Percentiles rank a stretch among this genome's conserved stretches.
Conservation (phyloP, 2,113 vertebrate species). For the Halichoerus grypus region DNA sequence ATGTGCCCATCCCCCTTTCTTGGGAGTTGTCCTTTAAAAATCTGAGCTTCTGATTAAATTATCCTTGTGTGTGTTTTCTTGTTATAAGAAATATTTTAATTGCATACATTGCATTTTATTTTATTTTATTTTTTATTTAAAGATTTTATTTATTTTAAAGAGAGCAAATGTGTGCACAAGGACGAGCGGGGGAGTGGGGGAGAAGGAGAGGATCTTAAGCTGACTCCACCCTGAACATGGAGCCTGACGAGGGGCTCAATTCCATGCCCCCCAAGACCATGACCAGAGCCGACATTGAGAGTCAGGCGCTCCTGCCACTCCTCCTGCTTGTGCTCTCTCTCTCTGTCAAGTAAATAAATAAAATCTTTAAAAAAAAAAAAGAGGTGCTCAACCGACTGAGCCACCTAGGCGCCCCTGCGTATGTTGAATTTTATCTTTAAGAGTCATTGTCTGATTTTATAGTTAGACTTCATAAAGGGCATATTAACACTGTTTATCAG, state of each 20-base stretch:
- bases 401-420: neutral
- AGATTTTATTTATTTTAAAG: neutral
- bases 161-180: neutral
- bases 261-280: neutral
- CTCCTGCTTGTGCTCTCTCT: neutral
- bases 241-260: neutral
- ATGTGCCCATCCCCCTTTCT: neutral
- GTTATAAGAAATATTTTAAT: neutral
- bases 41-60: neutral
- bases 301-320: neutral
- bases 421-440: neutral
- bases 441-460: neutral
- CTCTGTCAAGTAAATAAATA: neutral
- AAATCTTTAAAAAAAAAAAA: neutral
- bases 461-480: neutral
- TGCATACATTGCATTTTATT: neutral
- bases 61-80: neutral
- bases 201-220: neutral
- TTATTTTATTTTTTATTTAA: neutral
- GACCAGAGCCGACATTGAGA: neutral
- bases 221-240: neutral
- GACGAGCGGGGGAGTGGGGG: neutral
- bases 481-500: neutral
- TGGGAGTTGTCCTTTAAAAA: neutral
- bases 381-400: neutral